Conservation (phyloP, 2,113 vertebrate genomes). For the Pelmatolapia mariae region DNA sequence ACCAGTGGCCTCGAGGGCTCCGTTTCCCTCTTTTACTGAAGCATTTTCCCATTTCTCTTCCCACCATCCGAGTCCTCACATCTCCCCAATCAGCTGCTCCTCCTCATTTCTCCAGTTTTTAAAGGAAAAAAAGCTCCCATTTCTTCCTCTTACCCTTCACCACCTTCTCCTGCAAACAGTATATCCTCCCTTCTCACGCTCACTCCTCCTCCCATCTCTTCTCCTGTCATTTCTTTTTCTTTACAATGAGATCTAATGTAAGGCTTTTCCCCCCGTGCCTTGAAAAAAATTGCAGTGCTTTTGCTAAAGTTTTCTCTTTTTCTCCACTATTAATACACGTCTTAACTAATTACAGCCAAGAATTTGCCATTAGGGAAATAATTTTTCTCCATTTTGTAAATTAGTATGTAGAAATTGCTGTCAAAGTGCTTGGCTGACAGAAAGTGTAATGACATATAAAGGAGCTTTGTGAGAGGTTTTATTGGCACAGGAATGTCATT, state of each 20-base stretch:
- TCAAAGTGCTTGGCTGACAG: background rate
- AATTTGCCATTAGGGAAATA: background rate
- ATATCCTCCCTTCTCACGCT: background rate
- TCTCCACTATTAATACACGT: background rate
- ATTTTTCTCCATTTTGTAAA: background rate
- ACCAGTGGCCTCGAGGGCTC: background rate
- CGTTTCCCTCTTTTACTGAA: background rate
- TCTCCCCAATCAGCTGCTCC: background rate
- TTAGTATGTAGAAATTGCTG: background rate
- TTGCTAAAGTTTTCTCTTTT: background rate
- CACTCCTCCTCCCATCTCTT: background rate
- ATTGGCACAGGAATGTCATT: background rate
- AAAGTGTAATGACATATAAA: background rate
- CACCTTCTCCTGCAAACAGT: background rate
- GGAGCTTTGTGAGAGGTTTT: background rate
- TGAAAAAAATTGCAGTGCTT: background rate
- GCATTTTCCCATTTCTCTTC: background rate
- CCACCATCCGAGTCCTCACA: background rate
- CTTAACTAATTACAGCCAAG: background rate
- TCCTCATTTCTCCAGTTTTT: background rate
- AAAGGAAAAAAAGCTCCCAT: background rate
- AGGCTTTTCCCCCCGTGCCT: accelerated
- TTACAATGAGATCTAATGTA: background rate
- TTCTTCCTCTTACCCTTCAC: background rate
- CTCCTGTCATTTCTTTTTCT: background rate